These are phyloP conservation scores for Empidonax traillii DNA, from an alignment of 2,113 vertebrate species.

Conservation along the genomic window DNA sequence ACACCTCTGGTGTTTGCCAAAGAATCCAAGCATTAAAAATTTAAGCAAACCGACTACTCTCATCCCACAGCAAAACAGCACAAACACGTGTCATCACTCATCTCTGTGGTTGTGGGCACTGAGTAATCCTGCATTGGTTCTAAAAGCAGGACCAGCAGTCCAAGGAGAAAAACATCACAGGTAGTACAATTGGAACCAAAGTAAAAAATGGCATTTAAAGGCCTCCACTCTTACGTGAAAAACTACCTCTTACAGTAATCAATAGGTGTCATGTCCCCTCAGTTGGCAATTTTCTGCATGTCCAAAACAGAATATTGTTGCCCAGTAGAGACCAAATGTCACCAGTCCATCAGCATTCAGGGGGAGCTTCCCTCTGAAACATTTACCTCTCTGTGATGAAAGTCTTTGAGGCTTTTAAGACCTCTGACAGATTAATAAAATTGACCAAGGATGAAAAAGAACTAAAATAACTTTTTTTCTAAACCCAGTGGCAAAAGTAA, in stretches of 20 bases:
- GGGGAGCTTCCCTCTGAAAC: not conserved
- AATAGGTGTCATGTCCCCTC: not conserved
- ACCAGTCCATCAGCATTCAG: fast-evolving
- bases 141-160: not conserved
- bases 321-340: not conserved
- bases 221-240: not conserved
- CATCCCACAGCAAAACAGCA: not conserved
- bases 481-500: conserved; percentile 21
- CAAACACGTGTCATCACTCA: not conserved
- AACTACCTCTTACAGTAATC: not conserved
- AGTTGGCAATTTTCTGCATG: not conserved
- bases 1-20: not conserved
- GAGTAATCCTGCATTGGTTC: not conserved
- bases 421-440: not conserved
- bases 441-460: not conserved
- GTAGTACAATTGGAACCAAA: not conserved
- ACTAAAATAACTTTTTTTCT: not conserved
- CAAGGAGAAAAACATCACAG: not conserved
- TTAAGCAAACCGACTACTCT: not conserved
- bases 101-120: fast-evolving
- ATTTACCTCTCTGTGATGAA: not conserved
- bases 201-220: not conserved
- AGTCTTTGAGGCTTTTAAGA: not conserved
- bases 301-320: not conserved
- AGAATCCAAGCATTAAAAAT: not conserved